phyloP scores from a whole-genome alignment of 2,113 vertebrate species.

The Laticauda laticaudata region DNA sequence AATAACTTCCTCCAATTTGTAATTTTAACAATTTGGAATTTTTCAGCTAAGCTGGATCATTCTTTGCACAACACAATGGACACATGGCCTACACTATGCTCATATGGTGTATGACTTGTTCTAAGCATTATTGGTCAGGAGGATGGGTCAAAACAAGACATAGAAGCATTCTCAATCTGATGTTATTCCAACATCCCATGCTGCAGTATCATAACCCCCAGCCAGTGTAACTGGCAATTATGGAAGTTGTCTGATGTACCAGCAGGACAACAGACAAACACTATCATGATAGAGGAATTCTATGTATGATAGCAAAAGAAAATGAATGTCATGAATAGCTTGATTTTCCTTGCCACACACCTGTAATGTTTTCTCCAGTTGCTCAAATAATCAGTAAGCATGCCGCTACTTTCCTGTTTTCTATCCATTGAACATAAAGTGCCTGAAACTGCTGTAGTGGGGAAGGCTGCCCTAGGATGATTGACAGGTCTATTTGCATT shows the following conservation, averaged over 20 bases:
- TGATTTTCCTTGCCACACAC: not conserved
- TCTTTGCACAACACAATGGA: not conserved
- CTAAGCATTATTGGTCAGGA: not conserved
- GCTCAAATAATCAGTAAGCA: not conserved
- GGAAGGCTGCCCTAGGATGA: not conserved
- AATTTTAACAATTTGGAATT: not conserved
- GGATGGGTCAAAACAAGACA: not conserved
- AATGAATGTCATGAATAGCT: not conserved
- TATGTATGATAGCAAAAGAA: not conserved
- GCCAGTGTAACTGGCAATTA: not conserved
- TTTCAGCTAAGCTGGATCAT: not conserved
- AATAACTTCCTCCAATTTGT: not conserved
- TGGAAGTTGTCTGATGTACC: not conserved
- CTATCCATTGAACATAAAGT: not conserved
- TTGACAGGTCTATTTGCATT: not conserved
- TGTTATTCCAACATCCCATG: not conserved
- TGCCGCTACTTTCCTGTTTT: not conserved
- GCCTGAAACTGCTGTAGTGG: not conserved
- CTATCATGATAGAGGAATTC: not conserved
- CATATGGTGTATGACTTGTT: not conserved
- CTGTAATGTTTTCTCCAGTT: not conserved
- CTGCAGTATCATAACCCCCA: not conserved
- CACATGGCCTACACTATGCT: not conserved
- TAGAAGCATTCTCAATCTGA: not conserved
- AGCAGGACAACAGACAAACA: not conserved